phyloP scores from a whole-genome alignment of 2,797 vertebrate genomes.

The Sebastes hubbsi region DNA sequence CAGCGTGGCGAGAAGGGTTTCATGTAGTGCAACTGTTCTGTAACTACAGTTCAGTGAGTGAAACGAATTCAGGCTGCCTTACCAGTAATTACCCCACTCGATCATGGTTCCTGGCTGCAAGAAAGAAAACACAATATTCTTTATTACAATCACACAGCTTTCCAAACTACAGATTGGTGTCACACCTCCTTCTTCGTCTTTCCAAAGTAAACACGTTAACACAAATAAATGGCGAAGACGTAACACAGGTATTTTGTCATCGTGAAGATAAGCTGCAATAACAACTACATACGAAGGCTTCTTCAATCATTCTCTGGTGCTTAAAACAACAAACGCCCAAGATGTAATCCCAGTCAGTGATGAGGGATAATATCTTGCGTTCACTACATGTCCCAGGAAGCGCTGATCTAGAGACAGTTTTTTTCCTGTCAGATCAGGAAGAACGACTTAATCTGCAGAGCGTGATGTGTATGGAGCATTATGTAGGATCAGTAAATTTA shows the following conservation, averaged over 20 bases:
- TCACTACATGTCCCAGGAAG: slow-evolving; percentile 8
- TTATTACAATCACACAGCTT: slow-evolving; percentile 17
- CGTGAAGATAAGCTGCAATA: slow-evolving; percentile 32
- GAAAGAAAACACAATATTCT: slow-evolving; percentile 50
- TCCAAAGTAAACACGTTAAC: slow-evolving; percentile 30
- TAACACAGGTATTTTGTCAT: slow-evolving; percentile 35
- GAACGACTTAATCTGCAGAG: slow-evolving; percentile 14
- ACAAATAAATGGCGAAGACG: slow-evolving; percentile 13
- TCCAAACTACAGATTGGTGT: not conserved
- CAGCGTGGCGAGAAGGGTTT: slow-evolving; percentile 41
- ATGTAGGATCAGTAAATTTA: not conserved
- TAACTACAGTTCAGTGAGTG: slow-evolving; percentile 65
- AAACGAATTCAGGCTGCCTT: slow-evolving; percentile 75
- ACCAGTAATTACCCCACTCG: slow-evolving; percentile 99
- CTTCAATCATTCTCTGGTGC: slow-evolving; percentile 24
- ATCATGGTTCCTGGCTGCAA: slow-evolving; percentile 98
- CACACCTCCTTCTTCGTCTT: not conserved
- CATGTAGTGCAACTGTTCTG: slow-evolving; percentile 55
- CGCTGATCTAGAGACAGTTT: not conserved
- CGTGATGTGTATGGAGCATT: not conserved
- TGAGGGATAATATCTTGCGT: slow-evolving; percentile 30
- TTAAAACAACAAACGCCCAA: slow-evolving; percentile 23
- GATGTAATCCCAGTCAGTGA: slow-evolving; percentile 15
- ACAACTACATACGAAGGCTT: slow-evolving; percentile 6
- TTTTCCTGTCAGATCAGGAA: slow-evolving; percentile 16